Conservation (phyloP, 37 sponge, comb jelly and placozoan genomes). For the Amphimedon queenslandica region DNA sequence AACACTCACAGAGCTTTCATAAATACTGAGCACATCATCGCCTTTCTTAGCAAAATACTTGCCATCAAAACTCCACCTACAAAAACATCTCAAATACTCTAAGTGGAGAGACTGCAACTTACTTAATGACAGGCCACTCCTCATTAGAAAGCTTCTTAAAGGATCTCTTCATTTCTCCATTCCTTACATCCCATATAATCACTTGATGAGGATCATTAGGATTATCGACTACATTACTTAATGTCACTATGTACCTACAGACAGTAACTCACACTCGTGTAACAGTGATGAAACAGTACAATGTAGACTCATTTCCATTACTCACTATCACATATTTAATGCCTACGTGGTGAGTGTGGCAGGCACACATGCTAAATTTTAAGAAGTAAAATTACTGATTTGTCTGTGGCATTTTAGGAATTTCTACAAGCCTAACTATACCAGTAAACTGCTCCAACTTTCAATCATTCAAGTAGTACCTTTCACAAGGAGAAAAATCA, state of each 20-base stretch:
- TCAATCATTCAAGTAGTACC: too few relatives aligned
- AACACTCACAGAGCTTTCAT: slow-evolving; percentile 71
- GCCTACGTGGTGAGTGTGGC: too few relatives aligned
- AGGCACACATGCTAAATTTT: too few relatives aligned
- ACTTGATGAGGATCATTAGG: slow-evolving; percentile 70
- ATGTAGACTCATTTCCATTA: too few relatives aligned
- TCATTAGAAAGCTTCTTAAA: slow-evolving; percentile 48
- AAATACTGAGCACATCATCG: slow-evolving; percentile 79
- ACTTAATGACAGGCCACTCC: slow-evolving; percentile 97
- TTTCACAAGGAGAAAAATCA: slow-evolving; percentile 98
- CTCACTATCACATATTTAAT: too few relatives aligned
- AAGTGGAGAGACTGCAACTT: slow-evolving; percentile 9
- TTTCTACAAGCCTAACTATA: too few relatives aligned
- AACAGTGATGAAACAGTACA: too few relatives aligned
- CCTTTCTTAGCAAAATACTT: slow-evolving; percentile 76
- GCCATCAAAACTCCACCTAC: slow-evolving; percentile 91
- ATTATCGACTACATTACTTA: slow-evolving; percentile 46
- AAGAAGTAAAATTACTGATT: too few relatives aligned
- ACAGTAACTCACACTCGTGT: too few relatives aligned
- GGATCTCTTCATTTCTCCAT: slow-evolving; percentile 68
- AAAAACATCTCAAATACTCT: not conserved
- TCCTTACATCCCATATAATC: slow-evolving; percentile 84
- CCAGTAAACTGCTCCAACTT: too few relatives aligned
- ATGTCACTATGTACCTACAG: slow-evolving; percentile 64
- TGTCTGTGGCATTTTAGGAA: too few relatives aligned